phyloP scores from a whole-genome alignment of 2,113 vertebrate genomes.

The Xenus cinereus region DNA sequence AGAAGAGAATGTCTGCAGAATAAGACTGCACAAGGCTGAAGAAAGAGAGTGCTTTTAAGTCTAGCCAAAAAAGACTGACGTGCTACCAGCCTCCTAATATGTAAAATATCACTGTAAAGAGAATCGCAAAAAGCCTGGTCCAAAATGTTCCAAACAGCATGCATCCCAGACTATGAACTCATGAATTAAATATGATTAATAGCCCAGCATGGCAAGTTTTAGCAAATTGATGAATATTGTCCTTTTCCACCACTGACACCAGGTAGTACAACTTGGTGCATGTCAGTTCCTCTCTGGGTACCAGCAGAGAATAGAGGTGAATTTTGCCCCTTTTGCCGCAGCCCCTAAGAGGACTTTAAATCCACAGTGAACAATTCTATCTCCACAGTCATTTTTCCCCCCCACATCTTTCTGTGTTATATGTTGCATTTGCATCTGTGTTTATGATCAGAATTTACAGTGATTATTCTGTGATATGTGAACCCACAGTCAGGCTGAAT shows the following conservation, averaged over 20 bases:
- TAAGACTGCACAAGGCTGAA: background rate
- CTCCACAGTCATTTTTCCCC: background rate
- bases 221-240: background rate
- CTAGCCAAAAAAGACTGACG: background rate
- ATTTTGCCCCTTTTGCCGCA: background rate
- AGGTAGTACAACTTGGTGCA: background rate
- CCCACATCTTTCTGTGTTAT: background rate
- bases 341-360: background rate
- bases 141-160: background rate
- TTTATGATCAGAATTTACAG: background rate
- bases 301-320: background rate
- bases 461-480: background rate
- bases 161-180: background rate
- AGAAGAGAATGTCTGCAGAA: background rate
- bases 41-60: background rate
- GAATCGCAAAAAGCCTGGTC: background rate
- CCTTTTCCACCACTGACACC: background rate
- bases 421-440: background rate
- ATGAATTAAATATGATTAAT: background rate
- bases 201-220: background rate
- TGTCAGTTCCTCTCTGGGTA: background rate
- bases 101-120: background rate
- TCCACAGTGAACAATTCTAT: background rate
- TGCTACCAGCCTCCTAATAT: background rate
- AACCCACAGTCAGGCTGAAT: background rate